phyloP scores from a whole-genome alignment of 2,888 invertebrate genomes.

The Opisthograptis luteolata region DNA sequence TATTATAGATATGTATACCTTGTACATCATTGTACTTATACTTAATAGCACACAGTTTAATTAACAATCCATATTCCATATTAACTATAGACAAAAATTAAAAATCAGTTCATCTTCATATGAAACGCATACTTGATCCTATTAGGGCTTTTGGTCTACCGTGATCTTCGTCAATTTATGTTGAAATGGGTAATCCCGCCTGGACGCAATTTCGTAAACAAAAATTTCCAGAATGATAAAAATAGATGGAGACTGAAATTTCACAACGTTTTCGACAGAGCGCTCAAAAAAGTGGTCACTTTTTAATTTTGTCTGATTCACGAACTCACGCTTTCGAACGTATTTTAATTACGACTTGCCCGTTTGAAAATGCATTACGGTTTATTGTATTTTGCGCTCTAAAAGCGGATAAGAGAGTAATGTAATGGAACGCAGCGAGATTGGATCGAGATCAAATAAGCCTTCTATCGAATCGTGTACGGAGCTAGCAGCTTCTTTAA shows the following conservation, averaged over 20 bases:
- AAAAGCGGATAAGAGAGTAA: constrained; percentile 9
- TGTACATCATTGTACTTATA: too few species aligned
- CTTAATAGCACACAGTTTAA: too few species aligned
- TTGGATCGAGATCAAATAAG: constrained; percentile 45
- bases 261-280: not conserved
- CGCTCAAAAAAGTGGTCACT: not conserved
- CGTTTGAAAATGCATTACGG: not conserved
- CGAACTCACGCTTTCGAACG: not conserved
- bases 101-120: too few species aligned
- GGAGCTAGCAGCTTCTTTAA: constrained; percentile 33
- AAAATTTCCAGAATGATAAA: not conserved
- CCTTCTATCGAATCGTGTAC: constrained; percentile 27
- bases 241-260: not conserved
- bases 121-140: too few species aligned
- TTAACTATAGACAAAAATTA: too few species aligned
- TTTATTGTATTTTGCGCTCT: constrained; percentile 3
- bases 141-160: too few species aligned
- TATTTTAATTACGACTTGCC: constrained; percentile 13
- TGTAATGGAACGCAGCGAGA: constrained; percentile 18
- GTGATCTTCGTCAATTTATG: too few species aligned
- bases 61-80: too few species aligned
- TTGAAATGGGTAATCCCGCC: too few species aligned
- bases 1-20: too few species aligned
- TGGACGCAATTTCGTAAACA: too few species aligned
- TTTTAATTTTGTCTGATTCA: not conserved